Evolutionary conservation across 1,140 invertebrate species (phyloP), one percentile per base, ranked within the genome.

Genomic region (Medauroidea extradentata): DNA sequence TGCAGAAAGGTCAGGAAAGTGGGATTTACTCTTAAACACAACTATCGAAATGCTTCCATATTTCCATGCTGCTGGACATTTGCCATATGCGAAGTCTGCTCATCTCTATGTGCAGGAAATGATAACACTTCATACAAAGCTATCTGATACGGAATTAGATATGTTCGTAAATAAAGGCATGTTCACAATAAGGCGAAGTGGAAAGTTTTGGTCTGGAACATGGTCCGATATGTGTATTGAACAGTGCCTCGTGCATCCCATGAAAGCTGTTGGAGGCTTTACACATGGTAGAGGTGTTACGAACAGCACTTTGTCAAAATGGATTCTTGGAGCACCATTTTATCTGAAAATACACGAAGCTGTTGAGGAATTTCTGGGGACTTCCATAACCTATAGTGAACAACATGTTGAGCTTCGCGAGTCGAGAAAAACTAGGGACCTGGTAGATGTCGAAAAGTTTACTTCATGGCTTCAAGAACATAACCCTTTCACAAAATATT

Each of bases 141-240:
- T 68, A 29, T 53, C 67, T 69, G 29, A 42, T 38, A 42, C 59
- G 16, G 70, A 74, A 62, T 70, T 64, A 54, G 13, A 63, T 0
- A 65, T 67, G 34, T 74, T 72, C 57, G 66, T 24, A 29, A 52
- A 8, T 18, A 64, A 38, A 19, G 46, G 8, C 69, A 53, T 46
- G n/a, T 75, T 73, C 55, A 73, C 71, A 0, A 69, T 74, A 34
- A 61, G 68, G 44, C 57, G 72, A 19, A 58, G 64, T 46, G 64
- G 77, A 52, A 72, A 72, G 59, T 73, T 69, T 63, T 78, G 72
- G 70, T 69, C 65, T 57, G 78, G 76, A 21, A 62, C 74, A 16
- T 75, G 65, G 53, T 57, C 67, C 7, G 72, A 75, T 64, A 67
- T 71, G 66, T 69, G 66, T 0, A 75, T 74, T 29, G 73, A 75